Evolutionary conservation across 2,888 invertebrate genomes (phyloP), one percentile per base, ranked within the genome.

Genomic region (Amiota communis): DNA sequence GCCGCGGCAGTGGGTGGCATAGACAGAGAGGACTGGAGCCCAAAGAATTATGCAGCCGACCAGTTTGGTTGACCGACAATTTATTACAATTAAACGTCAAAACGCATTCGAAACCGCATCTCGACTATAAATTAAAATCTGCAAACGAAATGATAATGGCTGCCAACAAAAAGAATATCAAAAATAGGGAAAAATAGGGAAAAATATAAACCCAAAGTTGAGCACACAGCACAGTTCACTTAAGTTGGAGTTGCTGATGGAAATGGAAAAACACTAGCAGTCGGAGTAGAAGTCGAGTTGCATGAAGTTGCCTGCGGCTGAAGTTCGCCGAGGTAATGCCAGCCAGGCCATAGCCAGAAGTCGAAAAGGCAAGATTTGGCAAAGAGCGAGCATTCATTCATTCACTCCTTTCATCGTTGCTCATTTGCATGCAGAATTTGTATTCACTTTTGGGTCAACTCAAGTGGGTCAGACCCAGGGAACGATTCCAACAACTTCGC

Each of bases 11-110:
- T 36, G 36, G 6, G 6, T 36, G 36, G 36, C 36, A 36, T 36
- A 2, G 36, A 36, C 36, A 36, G 36, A 2, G 36, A 36, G 36
- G 6, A 47, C 71, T 51, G 61, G 15, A 74, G 4, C 36, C 72
- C 71, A 78, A 81, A 75, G 64, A 63, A 63, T 63, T 48, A 65
- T 65, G 65, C 65, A 23, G 15, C 75, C 75, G 65, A 12, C 75
- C 75, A 74, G 69, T 64, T 47, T 74, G 81, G 74, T 79, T 81
- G 84, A 78, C 86, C 84, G 77, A 81, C 81, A 86, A 83, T 83
- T 83, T 83, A 83, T 83, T 86, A 84, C 83, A 83, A 83, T 84
- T 84, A 68, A 23, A 85, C 85, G 85, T 85, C 86, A 85, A 82
- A 83, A 84, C 79, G 77, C 84, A 83, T 86, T 85, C 81, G 79